These are phyloP conservation scores for Andricus quercusramuli DNA, from an alignment of 2,888 invertebrate genomes.

Conservation along the genomic window DNA sequence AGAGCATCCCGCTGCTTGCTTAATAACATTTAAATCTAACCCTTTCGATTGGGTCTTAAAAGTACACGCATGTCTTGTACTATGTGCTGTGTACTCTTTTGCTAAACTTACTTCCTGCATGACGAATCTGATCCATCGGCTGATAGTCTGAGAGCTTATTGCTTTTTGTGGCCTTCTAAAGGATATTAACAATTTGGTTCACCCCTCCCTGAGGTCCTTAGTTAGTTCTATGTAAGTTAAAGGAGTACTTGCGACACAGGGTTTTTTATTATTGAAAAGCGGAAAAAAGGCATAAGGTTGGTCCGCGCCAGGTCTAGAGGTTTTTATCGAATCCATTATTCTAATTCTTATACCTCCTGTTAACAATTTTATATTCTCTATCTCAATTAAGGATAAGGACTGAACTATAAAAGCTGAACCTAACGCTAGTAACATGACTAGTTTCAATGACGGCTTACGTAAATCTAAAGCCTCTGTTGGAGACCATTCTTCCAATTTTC, in stretches of 20 bases:
- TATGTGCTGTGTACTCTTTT: constrained; percentile 3
- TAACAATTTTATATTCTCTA: neutral
- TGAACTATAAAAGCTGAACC: no score
- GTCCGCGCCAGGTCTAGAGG: constrained; percentile 32
- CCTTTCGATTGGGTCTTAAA: neutral
- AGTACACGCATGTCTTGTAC: neutral
- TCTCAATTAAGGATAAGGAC: neutral
- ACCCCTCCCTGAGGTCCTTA: neutral
- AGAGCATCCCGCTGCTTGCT: neutral
- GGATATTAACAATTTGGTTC: neutral
- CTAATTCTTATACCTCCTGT: neutral
- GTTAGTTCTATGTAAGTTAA: neutral
- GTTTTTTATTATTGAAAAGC: neutral
- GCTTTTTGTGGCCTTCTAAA: constrained; percentile 2
- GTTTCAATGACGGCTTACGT: neutral
- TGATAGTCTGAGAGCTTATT: constrained; percentile 25
- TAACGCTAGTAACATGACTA: neutral
- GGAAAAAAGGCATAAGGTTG: constrained; percentile 12
- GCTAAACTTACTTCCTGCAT: neutral
- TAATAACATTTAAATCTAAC: neutral
- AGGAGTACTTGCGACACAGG: neutral
- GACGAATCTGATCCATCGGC: constrained; percentile 6
- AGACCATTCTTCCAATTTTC: neutral
- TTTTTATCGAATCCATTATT: constrained; percentile 17
- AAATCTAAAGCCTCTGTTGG: neutral